phyloP scores from a whole-genome alignment of 2,113 vertebrate genomes.

The Mastomys natalensis region DNA sequence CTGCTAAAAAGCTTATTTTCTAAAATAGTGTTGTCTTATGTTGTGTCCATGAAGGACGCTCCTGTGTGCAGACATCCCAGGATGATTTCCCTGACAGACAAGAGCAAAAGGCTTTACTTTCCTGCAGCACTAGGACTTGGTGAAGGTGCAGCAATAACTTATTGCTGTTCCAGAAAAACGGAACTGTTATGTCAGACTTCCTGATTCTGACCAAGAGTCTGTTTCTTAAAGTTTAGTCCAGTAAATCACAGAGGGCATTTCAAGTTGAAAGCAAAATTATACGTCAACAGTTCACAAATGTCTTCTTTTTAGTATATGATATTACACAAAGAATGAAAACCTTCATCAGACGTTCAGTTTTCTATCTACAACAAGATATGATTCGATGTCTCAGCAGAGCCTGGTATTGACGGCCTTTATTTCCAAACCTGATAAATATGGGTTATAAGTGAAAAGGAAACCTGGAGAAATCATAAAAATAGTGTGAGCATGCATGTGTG shows the following conservation, averaged over 20 bases:
- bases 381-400: neutral
- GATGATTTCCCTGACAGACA: slow-evolving; percentile 27
- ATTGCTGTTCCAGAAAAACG: neutral
- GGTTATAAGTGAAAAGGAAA: slow-evolving; percentile 11
- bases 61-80: neutral
- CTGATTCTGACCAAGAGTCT: neutral
- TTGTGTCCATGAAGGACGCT: slow-evolving; percentile 34
- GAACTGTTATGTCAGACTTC: neutral
- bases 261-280: neutral
- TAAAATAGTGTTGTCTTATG: slow-evolving; percentile 65
- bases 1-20: slow-evolving; percentile 65
- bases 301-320: neutral
- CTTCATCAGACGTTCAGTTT: slow-evolving; percentile 13
- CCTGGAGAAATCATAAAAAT: neutral
- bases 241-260: neutral
- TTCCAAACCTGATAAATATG: neutral
- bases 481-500: neutral
- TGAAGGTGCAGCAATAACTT: neutral
- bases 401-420: neutral
- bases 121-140: neutral
- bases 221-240: neutral
- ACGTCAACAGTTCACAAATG: neutral
- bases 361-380: neutral
- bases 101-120: neutral
- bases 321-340: neutral